These are phyloP conservation scores for Threskiornis aethiopicus DNA, from an alignment of 2,797 vertebrate genomes.

Conservation along the genomic window DNA sequence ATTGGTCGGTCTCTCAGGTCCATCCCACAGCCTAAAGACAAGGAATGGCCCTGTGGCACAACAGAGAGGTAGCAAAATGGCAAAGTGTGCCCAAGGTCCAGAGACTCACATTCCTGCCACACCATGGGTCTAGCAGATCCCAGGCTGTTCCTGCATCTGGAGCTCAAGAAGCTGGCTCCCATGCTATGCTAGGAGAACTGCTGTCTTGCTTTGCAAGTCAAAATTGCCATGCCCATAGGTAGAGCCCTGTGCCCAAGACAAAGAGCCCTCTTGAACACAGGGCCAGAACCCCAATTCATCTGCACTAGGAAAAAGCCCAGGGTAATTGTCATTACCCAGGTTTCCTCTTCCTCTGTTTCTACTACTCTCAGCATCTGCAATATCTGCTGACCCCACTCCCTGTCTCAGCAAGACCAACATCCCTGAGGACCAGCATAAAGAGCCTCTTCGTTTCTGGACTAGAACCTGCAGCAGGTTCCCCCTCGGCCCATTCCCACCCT, in stretches of 20 bases:
- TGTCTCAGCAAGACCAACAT: neutral
- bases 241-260: neutral
- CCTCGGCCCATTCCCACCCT: neutral
- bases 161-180: neutral
- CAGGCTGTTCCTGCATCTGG: neutral
- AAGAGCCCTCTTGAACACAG: neutral
- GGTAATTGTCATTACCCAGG: neutral
- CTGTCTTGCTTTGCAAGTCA: neutral
- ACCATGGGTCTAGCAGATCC: neutral
- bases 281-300: neutral
- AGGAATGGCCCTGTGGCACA: neutral
- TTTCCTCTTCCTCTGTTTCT: neutral
- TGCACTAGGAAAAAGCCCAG: neutral
- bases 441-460: neutral
- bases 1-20: fast-evolving
- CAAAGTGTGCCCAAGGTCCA: neutral
- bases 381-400: neutral
- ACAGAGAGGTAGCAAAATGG: neutral
- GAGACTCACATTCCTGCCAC: neutral
- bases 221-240: neutral
- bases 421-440: neutral
- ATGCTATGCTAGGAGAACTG: neutral
- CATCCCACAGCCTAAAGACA: neutral
- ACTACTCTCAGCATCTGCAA: neutral
- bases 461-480: neutral